Evolutionary conservation across 2,888 invertebrate genomes (phyloP), one percentile per base, ranked within the genome.

Genomic region (Leptarthrus brevirostris): DNA sequence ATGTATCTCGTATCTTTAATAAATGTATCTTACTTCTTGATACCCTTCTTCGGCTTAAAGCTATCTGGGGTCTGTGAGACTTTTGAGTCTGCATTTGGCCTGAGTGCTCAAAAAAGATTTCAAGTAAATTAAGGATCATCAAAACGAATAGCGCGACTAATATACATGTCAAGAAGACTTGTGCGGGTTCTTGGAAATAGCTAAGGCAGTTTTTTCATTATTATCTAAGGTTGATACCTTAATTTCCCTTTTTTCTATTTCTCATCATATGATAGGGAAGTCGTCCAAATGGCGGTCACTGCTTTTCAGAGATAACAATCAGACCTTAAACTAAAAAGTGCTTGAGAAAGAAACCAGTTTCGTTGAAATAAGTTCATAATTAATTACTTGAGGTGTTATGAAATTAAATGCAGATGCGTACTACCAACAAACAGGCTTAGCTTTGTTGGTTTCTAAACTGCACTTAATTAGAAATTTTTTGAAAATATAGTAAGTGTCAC

Each of bases 141-240:
- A 26, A 58, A 72, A 61, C 49, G 72, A 61, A 56, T 24, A 49
- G 16, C 12, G 18, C 30, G 58, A 49, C 61, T 56, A 72, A 72
- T 72, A 72, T 72, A 72, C 58, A 72, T 58, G 61, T 72, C 72
- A 72, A 56, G 47, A 22, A 8, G 44, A 47, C 47, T 14, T 22
- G 20, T 44, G 24, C 30, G 18, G n/a, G 52, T 26, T 20, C n/a
- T 58, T 20, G 14, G 49, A 44, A 30, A n/a, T 30, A 58, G 14
- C 20, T 20, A 20, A 4, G 8, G 61, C n/a, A 14, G 24, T 34
- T 40, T 66, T 66, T 44, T 47, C 26, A 6, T 66, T 26, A 12
- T 14, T 64, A 24, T 16, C 18, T n/a, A 30, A 12, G 16, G 10
- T 44, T 44, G 54, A 72, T 72, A 40, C 26, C 72, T 56, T 72